A percentile compares a stretch with the other conserved stretches of the same genome.
Conservation (phyloP, 2,113 vertebrate species). For the Dendrocopos noguchii region DNA sequence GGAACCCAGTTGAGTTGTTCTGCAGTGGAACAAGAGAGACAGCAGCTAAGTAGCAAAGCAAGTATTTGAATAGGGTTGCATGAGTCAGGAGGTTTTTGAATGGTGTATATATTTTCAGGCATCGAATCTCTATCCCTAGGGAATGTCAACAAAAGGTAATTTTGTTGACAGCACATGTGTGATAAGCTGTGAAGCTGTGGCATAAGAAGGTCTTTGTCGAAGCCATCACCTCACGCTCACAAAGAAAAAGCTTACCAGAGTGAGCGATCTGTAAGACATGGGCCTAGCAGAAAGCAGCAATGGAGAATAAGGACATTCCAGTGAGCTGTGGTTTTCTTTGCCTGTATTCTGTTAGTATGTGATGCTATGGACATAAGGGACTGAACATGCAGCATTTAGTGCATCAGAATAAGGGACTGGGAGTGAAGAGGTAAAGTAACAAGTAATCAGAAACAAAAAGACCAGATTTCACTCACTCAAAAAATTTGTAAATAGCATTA, state of each 20-base stretch:
- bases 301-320: neutral
- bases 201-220: neutral
- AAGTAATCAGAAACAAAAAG: neutral
- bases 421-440: neutral
- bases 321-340: neutral
- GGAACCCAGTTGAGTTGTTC: neutral
- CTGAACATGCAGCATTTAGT: neutral
- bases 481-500: neutral
- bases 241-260: neutral
- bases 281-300: neutral
- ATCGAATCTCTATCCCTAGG: neutral
- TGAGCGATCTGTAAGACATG: neutral
- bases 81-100: neutral
- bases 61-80: neutral
- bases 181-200: neutral
- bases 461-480: neutral
- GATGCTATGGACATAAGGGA: neutral
- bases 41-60: neutral
- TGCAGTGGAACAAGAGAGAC: neutral
- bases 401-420: neutral
- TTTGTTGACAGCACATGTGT: neutral
- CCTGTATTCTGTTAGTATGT: neutral
- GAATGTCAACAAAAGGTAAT: neutral
- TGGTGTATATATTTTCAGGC: neutral
- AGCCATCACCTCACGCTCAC: neutral